Base-by-base conservation (phyloP, 2,113 vertebrate species). In the Nerophis ophidion region DNA sequence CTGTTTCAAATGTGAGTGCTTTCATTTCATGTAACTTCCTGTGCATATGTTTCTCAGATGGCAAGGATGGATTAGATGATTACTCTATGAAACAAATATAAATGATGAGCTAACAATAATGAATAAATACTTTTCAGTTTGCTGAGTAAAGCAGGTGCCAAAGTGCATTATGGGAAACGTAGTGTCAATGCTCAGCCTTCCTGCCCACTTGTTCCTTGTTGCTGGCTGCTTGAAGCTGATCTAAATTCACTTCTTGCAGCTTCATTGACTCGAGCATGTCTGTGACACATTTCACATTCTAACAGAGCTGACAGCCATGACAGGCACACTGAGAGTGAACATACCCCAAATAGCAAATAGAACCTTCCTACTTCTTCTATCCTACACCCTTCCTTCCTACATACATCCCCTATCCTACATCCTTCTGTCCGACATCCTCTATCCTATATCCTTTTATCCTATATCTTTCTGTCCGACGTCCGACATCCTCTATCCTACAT, bases 131-230 rank as follows among this genome's bases (percentile, higher is more conserved):
- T 26, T 12, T n/a, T 8, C n/a, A 16, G 12, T 26, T 10, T 10
- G 48, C 36, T 0, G 3, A 52, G 57, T 58, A 17, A 51, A 59
- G 57, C 67, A 16, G 15, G 47, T 75, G 60, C 58, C 14, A 68
- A 49, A 71, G 52, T 63, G 73, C 64, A 79, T 72, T 51, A 52
- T 79, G 74, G 74, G 76, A 75, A 62, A 71, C 59, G 68, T 62
- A 65, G 72, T 74, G 40, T 44, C 40, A 12, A 3, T 11, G 10
- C 40, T 12, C 10, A 44, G 40, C 40, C 40, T 44, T 11, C 40
- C 4, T 11, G 35, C 40, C 50, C 26, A 6, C 26, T 5, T 11
- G 16, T 6, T 26, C 35, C 57, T 63, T 47, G 65, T 33, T 55
- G 67, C 66, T 68, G 61, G 50, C 65, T 65, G 61, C 64, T 48